Evolutionary conservation across 2,797 vertebrate genomes (phyloP), one percentile per base, ranked within the genome.

Genomic region (Oceanodroma leucorhoa): DNA sequence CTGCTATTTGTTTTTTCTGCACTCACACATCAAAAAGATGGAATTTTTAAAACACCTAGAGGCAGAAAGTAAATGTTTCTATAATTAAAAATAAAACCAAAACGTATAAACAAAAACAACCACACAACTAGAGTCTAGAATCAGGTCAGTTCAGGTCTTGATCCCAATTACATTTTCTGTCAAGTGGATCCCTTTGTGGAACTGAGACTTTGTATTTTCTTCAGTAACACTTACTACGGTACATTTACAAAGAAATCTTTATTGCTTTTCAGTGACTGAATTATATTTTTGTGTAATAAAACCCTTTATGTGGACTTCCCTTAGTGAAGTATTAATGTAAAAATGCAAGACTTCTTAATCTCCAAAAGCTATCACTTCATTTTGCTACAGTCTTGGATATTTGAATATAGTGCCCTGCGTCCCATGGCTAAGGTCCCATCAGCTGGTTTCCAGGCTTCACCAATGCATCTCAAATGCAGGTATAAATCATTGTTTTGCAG

Each of bases 131-230:
- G 43, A 82, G 24, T 13, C 24, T 11, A 84, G 77, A 90, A 84
- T 55, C 34, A 50, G 55, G 88, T 94, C 93, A 83, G 41, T 48
- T 94, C 53, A 75, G 88, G 81, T 82, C 83, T 70, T 87, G 77
- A 94, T 80, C 88, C 57, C 96, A 96, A 95, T 95, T 94, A 96
- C 53, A 67, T 67, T 87, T 92, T 66, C 93, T 94, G 67, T 83
- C 88, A 93, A 90, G 83, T 43, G n/a, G 45, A 93, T 92, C 34
- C 48, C 38, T 77, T 91, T 87, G 64, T 50, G 60, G 70, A 94
- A 83, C 65, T 32, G 41, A 94, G 83, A 53, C 30, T 72, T 78
- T 24, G 12, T 79, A 83, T 81, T 93, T 92, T 46, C 83, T 80
- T 89, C 67, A 65, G 71, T 21, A 90, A 55, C 61, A 38, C 48